phyloP scores from a whole-genome alignment of 2,888 invertebrate genomes.

The Drosophila fulvimacula region DNA sequence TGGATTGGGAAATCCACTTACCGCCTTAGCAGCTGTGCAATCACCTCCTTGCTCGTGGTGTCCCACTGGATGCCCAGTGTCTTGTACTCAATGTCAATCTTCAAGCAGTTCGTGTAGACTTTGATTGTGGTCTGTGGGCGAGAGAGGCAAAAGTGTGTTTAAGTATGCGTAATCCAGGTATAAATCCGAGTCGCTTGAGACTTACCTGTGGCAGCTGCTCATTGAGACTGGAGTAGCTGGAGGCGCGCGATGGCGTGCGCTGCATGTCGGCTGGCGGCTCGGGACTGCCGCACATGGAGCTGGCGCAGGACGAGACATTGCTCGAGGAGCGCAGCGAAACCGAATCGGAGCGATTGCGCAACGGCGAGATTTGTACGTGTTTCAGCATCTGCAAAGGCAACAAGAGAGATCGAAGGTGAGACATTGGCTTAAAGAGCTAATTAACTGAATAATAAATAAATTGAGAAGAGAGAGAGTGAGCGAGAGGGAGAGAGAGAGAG shows the following conservation, averaged over 20 bases:
- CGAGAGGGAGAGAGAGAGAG: too few species aligned
- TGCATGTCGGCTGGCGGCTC: slow-evolving; percentile 86
- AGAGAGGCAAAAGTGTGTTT: neutral
- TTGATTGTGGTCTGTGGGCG: slow-evolving; percentile 92
- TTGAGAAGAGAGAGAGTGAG: too few species aligned
- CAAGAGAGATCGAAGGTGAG: neutral
- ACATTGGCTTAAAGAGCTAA: neutral
- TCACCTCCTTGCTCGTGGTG: slow-evolving; percentile 94
- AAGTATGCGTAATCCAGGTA: neutral
- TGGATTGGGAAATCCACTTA: too few species aligned
- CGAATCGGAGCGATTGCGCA: slow-evolving; percentile 93
- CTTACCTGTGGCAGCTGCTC: slow-evolving; percentile 86
- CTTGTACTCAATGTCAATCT: slow-evolving; percentile 98
- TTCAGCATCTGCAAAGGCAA: slow-evolving; percentile 89
- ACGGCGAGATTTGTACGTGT: slow-evolving; percentile 95
- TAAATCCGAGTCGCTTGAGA: neutral
- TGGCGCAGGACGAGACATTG: slow-evolving; percentile 86
- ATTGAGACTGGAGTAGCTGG: slow-evolving; percentile 88
- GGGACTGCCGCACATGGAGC: slow-evolving; percentile 87
- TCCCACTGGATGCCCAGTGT: slow-evolving; percentile 95
- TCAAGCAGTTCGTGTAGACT: slow-evolving; percentile 94
- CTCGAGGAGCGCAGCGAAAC: slow-evolving; percentile 90
- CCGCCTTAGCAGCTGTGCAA: slow-evolving; percentile 93
- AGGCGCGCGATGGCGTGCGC: slow-evolving; percentile 88
- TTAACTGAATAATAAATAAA: too few species aligned